Percentiles rank a stretch among this genome's conserved stretches.
phyloP scores from a whole-genome alignment of 2,888 invertebrate genomes.

The Phyto melanocephala region DNA sequence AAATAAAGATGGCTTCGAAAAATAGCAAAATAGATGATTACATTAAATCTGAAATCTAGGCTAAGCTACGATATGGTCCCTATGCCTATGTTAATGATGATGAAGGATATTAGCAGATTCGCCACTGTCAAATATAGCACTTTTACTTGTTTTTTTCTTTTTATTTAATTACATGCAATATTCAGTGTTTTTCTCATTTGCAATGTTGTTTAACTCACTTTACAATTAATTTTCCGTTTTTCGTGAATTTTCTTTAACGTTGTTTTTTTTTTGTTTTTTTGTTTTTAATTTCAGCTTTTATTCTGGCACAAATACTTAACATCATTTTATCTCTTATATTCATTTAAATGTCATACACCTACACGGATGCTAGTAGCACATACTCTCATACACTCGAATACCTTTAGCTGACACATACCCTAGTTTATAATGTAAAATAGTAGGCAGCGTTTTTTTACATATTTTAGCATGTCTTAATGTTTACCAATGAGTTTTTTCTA shows the following conservation, averaged over 20 bases:
- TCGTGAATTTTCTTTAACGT: background rate
- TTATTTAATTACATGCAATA: background rate
- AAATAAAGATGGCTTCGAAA: too few species aligned
- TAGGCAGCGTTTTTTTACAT: background rate
- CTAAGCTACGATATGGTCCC: too few species aligned
- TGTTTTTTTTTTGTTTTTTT: background rate
- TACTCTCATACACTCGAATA: slow-evolving; percentile 1
- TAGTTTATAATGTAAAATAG: background rate
- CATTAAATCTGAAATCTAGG: too few species aligned
- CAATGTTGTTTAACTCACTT: slow-evolving; percentile 40
- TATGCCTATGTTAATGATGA: too few species aligned
- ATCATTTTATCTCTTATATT: slow-evolving; percentile 18
- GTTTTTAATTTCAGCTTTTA: background rate
- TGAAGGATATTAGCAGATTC: too few species aligned
- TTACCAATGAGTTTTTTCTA: slow-evolving; percentile 1
- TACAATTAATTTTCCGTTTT: slow-evolving; percentile 44
- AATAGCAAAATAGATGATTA: too few species aligned
- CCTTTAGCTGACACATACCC: background rate
- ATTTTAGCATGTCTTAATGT: background rate
- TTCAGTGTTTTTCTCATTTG: background rate
- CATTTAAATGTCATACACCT: slow-evolving; percentile 25
- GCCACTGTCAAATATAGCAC: too few species aligned
- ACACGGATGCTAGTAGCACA: slow-evolving; percentile 18
- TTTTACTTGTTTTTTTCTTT: background rate
- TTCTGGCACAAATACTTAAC: slow-evolving; percentile 36